These are phyloP conservation scores for Takifugu rubripes DNA, from an alignment of 2,797 vertebrate species.

Conservation along the genomic window DNA sequence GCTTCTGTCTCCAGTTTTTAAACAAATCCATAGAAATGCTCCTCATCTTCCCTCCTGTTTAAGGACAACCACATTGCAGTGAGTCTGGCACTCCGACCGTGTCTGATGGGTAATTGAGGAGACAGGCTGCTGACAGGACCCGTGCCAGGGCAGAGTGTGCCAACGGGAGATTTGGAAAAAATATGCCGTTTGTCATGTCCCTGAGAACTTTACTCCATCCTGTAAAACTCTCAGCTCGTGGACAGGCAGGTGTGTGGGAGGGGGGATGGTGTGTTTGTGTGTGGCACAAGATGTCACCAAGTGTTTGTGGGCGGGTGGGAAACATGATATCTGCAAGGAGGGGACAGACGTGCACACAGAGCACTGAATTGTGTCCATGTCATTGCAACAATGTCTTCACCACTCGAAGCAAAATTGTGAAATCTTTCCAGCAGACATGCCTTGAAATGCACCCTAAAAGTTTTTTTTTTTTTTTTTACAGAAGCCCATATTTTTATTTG, in stretches of 20 bases:
- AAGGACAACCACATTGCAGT: conserved; percentile 58
- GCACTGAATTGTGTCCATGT: conserved; percentile 36
- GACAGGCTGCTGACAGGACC: conserved; percentile 76
- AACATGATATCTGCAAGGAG: conserved; percentile 39
- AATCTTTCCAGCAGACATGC: conserved; percentile 35
- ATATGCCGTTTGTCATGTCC: conserved; percentile 77
- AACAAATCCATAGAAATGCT: conserved; percentile 5
- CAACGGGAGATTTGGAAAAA: conserved; percentile 74
- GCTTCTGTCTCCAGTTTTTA: conserved; percentile 20
- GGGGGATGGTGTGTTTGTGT: conserved; percentile 18
- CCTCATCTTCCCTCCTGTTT: conserved; percentile 44
- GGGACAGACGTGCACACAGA: conserved; percentile 26
- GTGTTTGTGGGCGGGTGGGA: conserved; percentile 39
- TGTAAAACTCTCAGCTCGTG: conserved; percentile 39
- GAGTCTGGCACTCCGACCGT: conserved; percentile 57
- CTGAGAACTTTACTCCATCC: conserved; percentile 70
- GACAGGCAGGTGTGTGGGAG: conserved; percentile 38
- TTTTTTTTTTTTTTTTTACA: conserved; percentile 21
- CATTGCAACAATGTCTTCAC: conserved; percentile 42
- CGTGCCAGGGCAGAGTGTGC: conserved; percentile 62
- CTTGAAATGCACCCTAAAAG: conserved; percentile 35
- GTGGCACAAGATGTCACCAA: conserved; percentile 39
- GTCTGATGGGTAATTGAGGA: conserved; percentile 72
- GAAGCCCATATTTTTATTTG: conserved; percentile 33
- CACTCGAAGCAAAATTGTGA: conserved; percentile 22